Evolutionary conservation across 2,797 vertebrate species (phyloP), one percentile per base, ranked within the genome.

Genomic region (Parotocinclus haroldoi): DNA sequence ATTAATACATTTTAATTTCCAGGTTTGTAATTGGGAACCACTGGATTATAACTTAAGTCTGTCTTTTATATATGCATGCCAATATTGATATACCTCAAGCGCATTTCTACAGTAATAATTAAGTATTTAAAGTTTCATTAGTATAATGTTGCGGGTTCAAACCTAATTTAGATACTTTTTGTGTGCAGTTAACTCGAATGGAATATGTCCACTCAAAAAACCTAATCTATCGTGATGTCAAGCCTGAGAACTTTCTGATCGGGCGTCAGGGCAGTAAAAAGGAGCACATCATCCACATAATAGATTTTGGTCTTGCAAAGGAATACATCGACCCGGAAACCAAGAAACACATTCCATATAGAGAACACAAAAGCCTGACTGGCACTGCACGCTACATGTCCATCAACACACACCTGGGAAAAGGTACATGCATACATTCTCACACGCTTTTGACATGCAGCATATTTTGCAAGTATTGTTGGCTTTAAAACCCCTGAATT

Each of bases 301-400:
- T 98, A 78, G 96, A 98, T 90, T 98, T 98, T 92, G 96, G 96
- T 77, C 69, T 98, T 85, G 96, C 96, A n/a, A 98, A 98, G 91
- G 95, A 98, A 74, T 98, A 98, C 83, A 94, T 98, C 52, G 96
- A 98, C 83, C 92, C 94, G 0, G 96, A 98, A 91, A 98, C 95
- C 85, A 96, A 98, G 94, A 98, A 98, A 91, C 96, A 98, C 86
- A 98, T 98, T 89, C 95, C 96, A 55, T 98, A 96, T 80, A 89
- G 96, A 85, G 96, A 98, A 79, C 95, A 98, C 82, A 98, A 98
- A 88, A 98, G 96, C 78, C 79, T 98, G 82, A 98, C 96, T 13
- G 96, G 96, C 74, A 98, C 96, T 0, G 96, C 96, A 0, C 91
- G 96, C 85, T 98, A 98, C 57, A 98, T 98, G 96, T 96, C 94